Base-by-base conservation (phyloP, 2,797 vertebrate species). In the Zalophus californianus region DNA sequence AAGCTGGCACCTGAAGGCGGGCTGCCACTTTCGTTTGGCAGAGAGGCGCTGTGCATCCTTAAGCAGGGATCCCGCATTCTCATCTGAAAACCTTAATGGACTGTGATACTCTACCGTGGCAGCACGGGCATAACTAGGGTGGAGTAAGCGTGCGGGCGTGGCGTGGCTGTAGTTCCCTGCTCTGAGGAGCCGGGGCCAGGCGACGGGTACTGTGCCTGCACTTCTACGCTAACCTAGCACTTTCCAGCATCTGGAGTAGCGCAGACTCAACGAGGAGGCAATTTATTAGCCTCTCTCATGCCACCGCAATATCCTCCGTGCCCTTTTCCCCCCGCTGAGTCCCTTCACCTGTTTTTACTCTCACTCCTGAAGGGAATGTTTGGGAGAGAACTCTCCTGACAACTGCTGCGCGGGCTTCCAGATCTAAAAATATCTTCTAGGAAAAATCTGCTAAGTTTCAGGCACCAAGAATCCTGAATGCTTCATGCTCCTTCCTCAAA, bases 331-430 rank as follows among this genome's bases (percentile, higher is more conserved):
- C 80, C 41, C 93, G 93, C 95, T 15, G 7, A 91, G 90, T 93
- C 94, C 94, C 85, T 75, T 56, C 88, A 93, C 87, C 80, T 48
- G 88, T 96, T 95, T 97, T 96, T 93, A 86, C 96, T 96, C 97
- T 95, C 96, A 96, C 50, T 52, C 58, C 86, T 58, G n/a, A 91
- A 88, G 64, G 66, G 62, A 85, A 95, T 90, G 92, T 15, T 52
- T 52, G 52, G 87, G 66, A 87, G 94, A 70, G 86, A 68, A 85
- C 84, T 85, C 77, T 92, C 70, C 52, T 82, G 87, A 87, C 92
- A 70, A 92, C 95, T 77, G 78, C n/a, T 13, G 84, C 73, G 20
- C 23, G n/a, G 92, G 95, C 91, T 90, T 95, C 82, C 72, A 14
- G 92, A 97, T 96, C 77, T 27, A 66, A 90, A 70, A 83, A 91